These are phyloP conservation scores for Brachynemurus nebulosus DNA, from an alignment of 2,888 invertebrate species.

Conservation along the genomic window DNA sequence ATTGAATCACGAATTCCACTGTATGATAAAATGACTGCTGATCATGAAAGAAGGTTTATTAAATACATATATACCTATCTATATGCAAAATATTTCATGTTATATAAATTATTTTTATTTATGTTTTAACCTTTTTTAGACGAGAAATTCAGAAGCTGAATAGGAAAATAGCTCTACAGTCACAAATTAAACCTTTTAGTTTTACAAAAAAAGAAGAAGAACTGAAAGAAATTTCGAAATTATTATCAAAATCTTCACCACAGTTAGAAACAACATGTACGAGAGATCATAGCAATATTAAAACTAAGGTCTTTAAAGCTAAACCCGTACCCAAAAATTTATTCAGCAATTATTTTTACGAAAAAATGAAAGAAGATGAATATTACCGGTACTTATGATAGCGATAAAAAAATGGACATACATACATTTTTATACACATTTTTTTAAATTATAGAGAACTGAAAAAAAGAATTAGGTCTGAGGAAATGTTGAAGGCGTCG, in stretches of 20 bases:
- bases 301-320: conserved; percentile 44
- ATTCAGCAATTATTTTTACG: conserved; percentile 55
- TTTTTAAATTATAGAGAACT: conserved; percentile 33
- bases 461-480: conserved; percentile 52
- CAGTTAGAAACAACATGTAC: conserved; percentile 20
- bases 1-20: conserved; percentile 56
- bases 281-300: conserved; percentile 28
- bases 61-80: not conserved
- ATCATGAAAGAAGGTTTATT: conserved; percentile 57
- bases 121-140: conserved; percentile 28
- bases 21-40: conserved; percentile 55
- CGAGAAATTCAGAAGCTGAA: conserved; percentile 43
- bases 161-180: conserved; percentile 44
- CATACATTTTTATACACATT: not conserved
- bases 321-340: conserved; percentile 55
- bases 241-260: conserved; percentile 29
- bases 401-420: not conserved
- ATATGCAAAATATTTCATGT: no score
- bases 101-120: not conserved
- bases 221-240: conserved; percentile 29
- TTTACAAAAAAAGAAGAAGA: conserved; percentile 46
- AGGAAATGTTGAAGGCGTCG: conserved; percentile 50
- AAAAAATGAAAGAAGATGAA: conserved; percentile 56
- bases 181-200: conserved; percentile 50
- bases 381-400: conserved; percentile 44